A percentile compares a stretch with the other conserved stretches of the same genome.
Evolutionary conservation across 1,140 invertebrate genomes (phyloP).

Genomic region (Rhyacophila brunnea): DNA sequence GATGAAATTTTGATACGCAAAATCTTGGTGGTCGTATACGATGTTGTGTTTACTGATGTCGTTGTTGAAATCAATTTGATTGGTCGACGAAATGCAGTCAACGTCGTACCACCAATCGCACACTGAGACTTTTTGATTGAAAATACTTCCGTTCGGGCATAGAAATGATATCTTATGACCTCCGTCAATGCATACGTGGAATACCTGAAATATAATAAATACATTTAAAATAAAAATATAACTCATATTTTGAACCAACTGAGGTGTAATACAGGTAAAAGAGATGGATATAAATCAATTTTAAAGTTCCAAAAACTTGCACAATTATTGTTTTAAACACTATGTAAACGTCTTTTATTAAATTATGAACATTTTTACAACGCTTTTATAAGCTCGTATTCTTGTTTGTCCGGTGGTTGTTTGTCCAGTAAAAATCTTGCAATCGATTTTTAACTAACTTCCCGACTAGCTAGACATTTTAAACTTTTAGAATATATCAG

Average conservation of each 20-base stretch:
- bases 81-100: conserved; percentile 41
- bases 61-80: conserved; percentile 15
- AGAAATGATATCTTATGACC: conserved; percentile 54
- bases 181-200: conserved; percentile 53
- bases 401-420: too few species aligned
- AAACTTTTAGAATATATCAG: too few species aligned
- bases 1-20: conserved; percentile 14
- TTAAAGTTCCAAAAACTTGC: too few species aligned
- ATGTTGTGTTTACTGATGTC: conserved; percentile 16
- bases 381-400: too few species aligned
- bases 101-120: conserved; percentile 62
- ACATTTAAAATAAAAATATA: conserved; percentile 1
- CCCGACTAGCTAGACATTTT: too few species aligned
- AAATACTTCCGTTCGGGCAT: conserved; percentile 62
- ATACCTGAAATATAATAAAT: conserved; percentile 41
- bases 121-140: conserved; percentile 57
- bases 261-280: too few species aligned
- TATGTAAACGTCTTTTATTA: too few species aligned
- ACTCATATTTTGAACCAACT: too few species aligned
- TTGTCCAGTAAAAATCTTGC: too few species aligned
- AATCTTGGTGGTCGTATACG: conserved; percentile 5
- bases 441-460: too few species aligned
- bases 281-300: too few species aligned
- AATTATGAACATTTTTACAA: too few species aligned
- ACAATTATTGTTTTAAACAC: not conserved